A percentile compares a stretch with the other conserved stretches of the same genome.
These are phyloP conservation scores for Harpalus rufipes DNA, from an alignment of 2,888 invertebrate genomes.

Conservation along the genomic window DNA sequence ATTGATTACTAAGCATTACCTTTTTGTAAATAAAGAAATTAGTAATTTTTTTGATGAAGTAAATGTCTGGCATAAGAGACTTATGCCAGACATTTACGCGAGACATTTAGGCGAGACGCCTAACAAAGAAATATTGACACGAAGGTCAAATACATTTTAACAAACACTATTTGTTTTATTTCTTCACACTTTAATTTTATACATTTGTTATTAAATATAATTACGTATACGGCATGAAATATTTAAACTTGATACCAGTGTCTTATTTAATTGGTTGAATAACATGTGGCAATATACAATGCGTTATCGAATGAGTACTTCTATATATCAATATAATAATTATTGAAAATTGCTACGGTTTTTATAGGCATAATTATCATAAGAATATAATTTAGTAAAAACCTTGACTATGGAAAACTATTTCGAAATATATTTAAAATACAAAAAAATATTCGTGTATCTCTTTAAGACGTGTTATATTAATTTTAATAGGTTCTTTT, in stretches of 20 bases:
- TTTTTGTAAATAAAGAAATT: background rate
- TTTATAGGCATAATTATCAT: slow-evolving; percentile 18
- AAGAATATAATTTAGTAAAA: slow-evolving; percentile 18
- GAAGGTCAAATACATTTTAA: background rate
- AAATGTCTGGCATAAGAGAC: no score
- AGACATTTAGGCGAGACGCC: background rate
- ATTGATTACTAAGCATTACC: background rate
- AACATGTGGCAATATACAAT: background rate
- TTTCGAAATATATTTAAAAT: slow-evolving; percentile 18
- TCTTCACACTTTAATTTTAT: background rate
- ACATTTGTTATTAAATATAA: background rate
- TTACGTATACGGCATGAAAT: background rate
- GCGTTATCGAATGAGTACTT: background rate
- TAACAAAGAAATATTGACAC: background rate
- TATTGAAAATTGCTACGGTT: slow-evolving; percentile 7
- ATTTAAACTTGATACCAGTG: background rate
- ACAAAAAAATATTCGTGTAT: background rate
- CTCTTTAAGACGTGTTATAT: background rate
- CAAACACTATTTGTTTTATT: background rate
- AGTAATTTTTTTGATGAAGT: background rate
- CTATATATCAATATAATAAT: slow-evolving; percentile 18
- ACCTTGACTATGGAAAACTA: slow-evolving; percentile 15
- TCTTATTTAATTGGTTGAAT: background rate
- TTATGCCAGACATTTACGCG: no score
- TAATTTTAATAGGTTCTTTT: background rate